A percentile compares a stretch with the other conserved stretches of the same genome.
phyloP scores from a whole-genome alignment of 2,797 vertebrate species.

The Phyllotis vaccarum region DNA sequence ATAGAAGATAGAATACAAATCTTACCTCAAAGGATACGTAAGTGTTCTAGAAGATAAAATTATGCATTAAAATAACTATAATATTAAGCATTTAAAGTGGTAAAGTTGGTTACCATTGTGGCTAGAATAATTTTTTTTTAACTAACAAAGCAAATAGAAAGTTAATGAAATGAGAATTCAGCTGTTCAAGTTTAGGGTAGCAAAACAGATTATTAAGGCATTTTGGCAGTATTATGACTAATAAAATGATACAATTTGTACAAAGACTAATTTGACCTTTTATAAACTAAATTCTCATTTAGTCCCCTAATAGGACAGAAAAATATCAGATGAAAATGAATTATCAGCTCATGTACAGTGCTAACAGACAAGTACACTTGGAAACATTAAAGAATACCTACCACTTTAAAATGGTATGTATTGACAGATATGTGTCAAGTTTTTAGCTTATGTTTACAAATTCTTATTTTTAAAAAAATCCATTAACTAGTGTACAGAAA shows the following conservation, averaged over 20 bases:
- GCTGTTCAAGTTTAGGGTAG: constrained; percentile 59
- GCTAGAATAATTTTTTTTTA: constrained; percentile 65
- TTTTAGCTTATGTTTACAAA: background rate
- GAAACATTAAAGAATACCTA: constrained; percentile 14
- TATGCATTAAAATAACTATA: constrained; percentile 26
- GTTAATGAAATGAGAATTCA: constrained; percentile 71
- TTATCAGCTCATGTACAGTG: constrained; percentile 22
- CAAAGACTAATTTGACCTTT: constrained; percentile 62
- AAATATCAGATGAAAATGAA: constrained; percentile 72
- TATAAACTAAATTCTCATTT: constrained; percentile 65
- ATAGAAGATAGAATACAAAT: background rate
- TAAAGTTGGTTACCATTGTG: constrained; percentile 70
- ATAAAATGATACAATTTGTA: constrained; percentile 52
- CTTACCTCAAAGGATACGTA: constrained; percentile 8
- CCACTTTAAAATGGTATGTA: background rate
- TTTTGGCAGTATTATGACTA: constrained; percentile 66
- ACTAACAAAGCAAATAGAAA: constrained; percentile 41
- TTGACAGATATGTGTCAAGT: background rate
- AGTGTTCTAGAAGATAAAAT: background rate
- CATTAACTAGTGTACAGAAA: background rate
- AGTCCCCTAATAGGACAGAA: constrained; percentile 63
- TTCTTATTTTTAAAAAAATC: constrained; percentile 39
- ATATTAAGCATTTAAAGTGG: constrained; percentile 52
- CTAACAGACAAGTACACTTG: background rate
- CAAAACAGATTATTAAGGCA: constrained; percentile 70